These are phyloP conservation scores for Gila robusta DNA, from an alignment of 2,797 vertebrate genomes.

Conservation along the genomic window DNA sequence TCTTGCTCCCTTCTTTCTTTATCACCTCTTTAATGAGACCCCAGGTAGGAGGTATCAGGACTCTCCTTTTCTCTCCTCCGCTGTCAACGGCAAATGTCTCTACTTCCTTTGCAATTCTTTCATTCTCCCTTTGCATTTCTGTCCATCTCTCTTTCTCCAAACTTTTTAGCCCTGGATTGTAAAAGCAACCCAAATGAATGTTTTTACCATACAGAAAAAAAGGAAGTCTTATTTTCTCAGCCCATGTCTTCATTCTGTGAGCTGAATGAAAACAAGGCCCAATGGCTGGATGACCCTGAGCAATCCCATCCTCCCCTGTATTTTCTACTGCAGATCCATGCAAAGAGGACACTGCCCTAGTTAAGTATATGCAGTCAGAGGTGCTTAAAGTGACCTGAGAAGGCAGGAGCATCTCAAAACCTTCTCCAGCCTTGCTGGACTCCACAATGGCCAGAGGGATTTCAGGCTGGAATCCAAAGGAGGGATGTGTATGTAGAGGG, in stretches of 20 bases:
- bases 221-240: slow-evolving; percentile 50
- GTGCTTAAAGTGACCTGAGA: slow-evolving; percentile 71
- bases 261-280: slow-evolving; percentile 58
- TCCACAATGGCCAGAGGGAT: slow-evolving; percentile 51
- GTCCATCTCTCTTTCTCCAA: slow-evolving; percentile 44
- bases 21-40: slow-evolving; percentile 41
- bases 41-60: slow-evolving; percentile 40
- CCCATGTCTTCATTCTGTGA: slow-evolving; percentile 56
- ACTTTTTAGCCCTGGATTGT: slow-evolving; percentile 52
- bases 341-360: slow-evolving; percentile 81
- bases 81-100: slow-evolving; percentile 48
- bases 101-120: slow-evolving; percentile 37
- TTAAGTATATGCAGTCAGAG: slow-evolving; percentile 76
- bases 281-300: slow-evolving; percentile 78
- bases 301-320: slow-evolving; percentile 74
- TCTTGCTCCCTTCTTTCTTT: slow-evolving; percentile 19
- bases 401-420: slow-evolving; percentile 52
- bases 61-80: slow-evolving; percentile 38
- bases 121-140: slow-evolving; percentile 53
- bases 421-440: slow-evolving; percentile 59
- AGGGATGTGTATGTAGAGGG: slow-evolving; percentile 46
- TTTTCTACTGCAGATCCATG: slow-evolving; percentile 78
- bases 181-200: slow-evolving; percentile 43
- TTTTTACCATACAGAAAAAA: slow-evolving; percentile 44
- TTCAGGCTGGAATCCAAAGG: slow-evolving; percentile 52